Base-by-base conservation (phyloP, 2,797 vertebrate species). In the Characodon lateralis region DNA sequence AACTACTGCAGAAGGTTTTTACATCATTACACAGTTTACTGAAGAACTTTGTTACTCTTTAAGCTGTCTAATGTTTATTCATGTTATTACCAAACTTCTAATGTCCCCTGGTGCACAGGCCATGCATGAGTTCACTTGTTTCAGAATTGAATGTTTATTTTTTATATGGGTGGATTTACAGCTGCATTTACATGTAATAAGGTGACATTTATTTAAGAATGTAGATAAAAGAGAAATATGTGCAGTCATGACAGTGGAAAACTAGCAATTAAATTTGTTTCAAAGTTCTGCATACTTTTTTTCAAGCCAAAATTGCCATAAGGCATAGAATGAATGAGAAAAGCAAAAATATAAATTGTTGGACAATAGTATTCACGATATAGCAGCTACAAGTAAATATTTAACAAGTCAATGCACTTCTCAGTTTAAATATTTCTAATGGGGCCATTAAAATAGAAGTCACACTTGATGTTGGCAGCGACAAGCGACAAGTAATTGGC, bases 131-230 rank as follows among this genome's bases (percentile, higher is more conserved):
- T 72, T 75, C 9, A 66, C 80, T 79, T 65, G 31, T 77, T 74
- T 77, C 66, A 85, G 75, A 46, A 41, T 12, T n/a, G 18, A 28
- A 12, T 43, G 55, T 88, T 51, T 55, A 28, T 73, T 51, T 26
- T n/a, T 48, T 41, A 51, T 24, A 43, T 59, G 53, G 61, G 55
- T 59, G 39, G 16, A 6, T 48, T 48, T 65, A 83, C 8, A 22
- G 74, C 43, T 74, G 28, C 73, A 61, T 75, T 78, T 71, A 76
- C 8, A 2, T 70, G 70, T 69, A 87, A 83, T 85, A 72, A 84
- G 65, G 72, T 55, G 66, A 73, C 74, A 77, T 53, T 9, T 71
- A 58, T 63, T 82, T 66, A 88, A 85, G n/a, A 82, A 78, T 78
- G n/a, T 73, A 72, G 58, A 79, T 83, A 70, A 72, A 83, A 74